Evolutionary conservation across 2,888 invertebrate genomes (phyloP).

Genomic region (Lypha dubia): DNA sequence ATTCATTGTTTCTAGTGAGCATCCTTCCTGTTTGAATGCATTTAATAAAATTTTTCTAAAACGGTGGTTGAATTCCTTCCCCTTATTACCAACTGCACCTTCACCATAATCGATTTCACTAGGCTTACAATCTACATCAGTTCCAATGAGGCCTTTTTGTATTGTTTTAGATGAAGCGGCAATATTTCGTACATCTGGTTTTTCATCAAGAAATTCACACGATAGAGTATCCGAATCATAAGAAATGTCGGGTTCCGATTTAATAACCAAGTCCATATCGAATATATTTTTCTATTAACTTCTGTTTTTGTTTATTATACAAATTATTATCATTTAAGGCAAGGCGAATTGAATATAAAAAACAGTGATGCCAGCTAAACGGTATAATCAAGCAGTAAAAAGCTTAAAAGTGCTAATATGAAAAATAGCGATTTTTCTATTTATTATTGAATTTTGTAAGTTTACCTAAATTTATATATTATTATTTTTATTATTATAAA

Average conservation of each 20-base stretch:
- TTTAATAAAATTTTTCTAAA: constrained; percentile 2
- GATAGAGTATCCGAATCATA: neutral
- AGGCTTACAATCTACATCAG: no score
- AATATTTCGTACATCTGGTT: neutral
- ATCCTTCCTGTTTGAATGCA: constrained; percentile 15
- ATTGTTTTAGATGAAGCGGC: neutral
- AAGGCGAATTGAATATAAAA: no score
- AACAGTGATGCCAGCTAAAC: no score
- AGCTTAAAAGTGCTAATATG: no score
- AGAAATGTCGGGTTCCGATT: neutral
- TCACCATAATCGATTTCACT: no score
- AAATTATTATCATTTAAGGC: no score
- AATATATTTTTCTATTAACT: neutral
- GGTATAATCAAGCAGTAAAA: no score
- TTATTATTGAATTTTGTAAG: no score
- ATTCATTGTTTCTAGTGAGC: neutral
- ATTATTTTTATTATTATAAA: no score
- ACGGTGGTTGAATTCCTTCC: neutral
- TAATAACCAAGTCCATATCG: constrained; percentile 13
- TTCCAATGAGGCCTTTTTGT: neutral
- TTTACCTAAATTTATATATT: no score
- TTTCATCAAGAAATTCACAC: constrained; percentile 7
- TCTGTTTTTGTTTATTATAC: no score
- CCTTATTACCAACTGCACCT: neutral
- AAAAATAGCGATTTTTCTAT: no score